Evolutionary conservation across 2,888 invertebrate species (phyloP).

Genomic region (Lucinisca nassula): DNA sequence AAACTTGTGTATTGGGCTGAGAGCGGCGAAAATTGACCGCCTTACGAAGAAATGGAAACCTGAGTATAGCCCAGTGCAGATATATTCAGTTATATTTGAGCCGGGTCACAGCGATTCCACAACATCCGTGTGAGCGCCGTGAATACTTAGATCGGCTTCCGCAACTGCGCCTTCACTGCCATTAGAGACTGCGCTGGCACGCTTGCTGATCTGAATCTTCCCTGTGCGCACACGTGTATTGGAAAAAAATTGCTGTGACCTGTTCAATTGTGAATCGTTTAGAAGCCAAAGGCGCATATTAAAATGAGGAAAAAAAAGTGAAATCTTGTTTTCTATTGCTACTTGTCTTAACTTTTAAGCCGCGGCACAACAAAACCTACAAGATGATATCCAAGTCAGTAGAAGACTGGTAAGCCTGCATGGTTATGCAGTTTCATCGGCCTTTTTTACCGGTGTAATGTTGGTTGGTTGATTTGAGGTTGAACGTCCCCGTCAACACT

Average conservation of each 20-base stretch:
- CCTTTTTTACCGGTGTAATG: not conserved
- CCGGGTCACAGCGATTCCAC: not conserved
- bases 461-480: too few species aligned
- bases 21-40: not conserved
- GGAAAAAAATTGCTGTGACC: not conserved
- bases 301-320: not conserved
- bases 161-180: not conserved
- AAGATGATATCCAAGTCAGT: too few species aligned
- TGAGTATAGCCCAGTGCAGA: not conserved
- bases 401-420: not conserved
- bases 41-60: not conserved
- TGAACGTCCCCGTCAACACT: too few species aligned
- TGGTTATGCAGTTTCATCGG: not conserved
- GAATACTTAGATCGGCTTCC: not conserved
- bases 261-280: not conserved
- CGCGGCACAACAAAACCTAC: too few species aligned
- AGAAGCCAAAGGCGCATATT: not conserved
- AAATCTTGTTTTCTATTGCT: not conserved
- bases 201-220: too few species aligned
- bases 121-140: not conserved
- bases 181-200: too few species aligned
- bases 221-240: too few species aligned
- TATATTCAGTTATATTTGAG: not conserved
- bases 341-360: not conserved
- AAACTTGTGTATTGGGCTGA: not conserved